Evolutionary conservation across 1,140 invertebrate species (phyloP).

Genomic region (Brachystomella parvula): DNA sequence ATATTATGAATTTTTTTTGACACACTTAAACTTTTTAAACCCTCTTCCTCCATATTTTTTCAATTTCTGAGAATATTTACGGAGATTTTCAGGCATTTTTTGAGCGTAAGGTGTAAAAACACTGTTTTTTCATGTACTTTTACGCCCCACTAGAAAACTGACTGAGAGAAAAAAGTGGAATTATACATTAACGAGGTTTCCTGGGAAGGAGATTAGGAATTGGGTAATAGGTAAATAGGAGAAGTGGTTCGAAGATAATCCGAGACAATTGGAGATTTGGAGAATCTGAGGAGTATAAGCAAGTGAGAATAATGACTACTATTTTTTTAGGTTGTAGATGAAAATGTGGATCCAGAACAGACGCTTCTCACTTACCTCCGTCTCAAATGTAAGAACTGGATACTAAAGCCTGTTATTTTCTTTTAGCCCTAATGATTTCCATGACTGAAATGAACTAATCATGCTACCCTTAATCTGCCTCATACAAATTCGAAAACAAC

Average conservation of each 20-base stretch:
- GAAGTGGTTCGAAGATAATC: not conserved
- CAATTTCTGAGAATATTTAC: not conserved
- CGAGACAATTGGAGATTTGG: not conserved
- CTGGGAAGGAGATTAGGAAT: not conserved
- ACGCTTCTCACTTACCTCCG: constrained; percentile 74
- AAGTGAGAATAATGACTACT: not conserved
- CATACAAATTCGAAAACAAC: too few species aligned
- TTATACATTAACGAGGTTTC: not conserved
- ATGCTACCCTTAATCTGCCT: too few species aligned
- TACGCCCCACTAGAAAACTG: too few species aligned
- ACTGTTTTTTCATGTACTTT: not conserved
- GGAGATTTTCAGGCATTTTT: not conserved
- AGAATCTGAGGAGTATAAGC: not conserved
- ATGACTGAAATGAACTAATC: too few species aligned
- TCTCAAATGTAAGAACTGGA: constrained; percentile 61
- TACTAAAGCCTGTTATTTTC: too few species aligned
- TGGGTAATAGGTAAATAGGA: not conserved
- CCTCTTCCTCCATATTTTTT: not conserved
- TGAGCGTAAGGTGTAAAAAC: not conserved
- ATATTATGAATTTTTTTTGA: too few species aligned
- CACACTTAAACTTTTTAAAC: not conserved
- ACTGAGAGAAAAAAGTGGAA: too few species aligned
- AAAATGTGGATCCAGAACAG: constrained; percentile 70
- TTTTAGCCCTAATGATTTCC: too few species aligned
- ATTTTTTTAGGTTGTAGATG: constrained; percentile 56